Evolutionary conservation across 2,888 invertebrate species (phyloP), one percentile per base, ranked within the genome.

Genomic region (Xanthia icteritia): DNA sequence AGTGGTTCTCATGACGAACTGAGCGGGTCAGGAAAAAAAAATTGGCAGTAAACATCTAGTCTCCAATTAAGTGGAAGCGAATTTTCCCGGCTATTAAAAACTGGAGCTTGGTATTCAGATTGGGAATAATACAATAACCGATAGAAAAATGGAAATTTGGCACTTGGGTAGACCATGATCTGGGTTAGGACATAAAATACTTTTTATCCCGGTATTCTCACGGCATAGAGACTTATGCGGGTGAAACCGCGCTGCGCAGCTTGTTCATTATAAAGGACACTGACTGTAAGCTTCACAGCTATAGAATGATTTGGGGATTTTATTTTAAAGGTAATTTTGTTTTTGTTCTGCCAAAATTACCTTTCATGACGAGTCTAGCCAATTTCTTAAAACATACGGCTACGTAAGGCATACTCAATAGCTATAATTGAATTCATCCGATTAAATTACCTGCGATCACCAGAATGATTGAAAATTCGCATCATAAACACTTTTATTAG

Each of bases 401-500:
- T 39, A 56, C 31, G 3, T 45, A 66, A 48, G 17, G 31, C 20
- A 63, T 63, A 54, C 23, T 60, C 27, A 20, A 58, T 51, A 27
- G 17, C 23, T 60, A n/a, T 56, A 54, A 81, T 76, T 39, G 60
- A 81, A 69, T 23, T 27, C 27, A 60, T 82, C 56, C 8, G 5
- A 61, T 69, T 61, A 61, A 63, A 82, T 60, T 61, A 63, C 39
- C 27, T 48, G 11, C n/a, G 63, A 66, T 74, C 36, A 75, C 23
- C 11, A 48, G 58, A 82, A 64, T 68, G 17, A 82, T 72, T 63
- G 76, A 63, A 82, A 85, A 71, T 79, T 74, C 61, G 42, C 56
- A 60, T 48, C 48, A 58, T 15, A 63, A 54, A 60, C 31, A 51
- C 23, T 56, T 81, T 67, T 66, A 83, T 54, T 64, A 84, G 9